Conservation (phyloP, 2,113 vertebrate species). For the Aspiorhynchus laticeps region DNA sequence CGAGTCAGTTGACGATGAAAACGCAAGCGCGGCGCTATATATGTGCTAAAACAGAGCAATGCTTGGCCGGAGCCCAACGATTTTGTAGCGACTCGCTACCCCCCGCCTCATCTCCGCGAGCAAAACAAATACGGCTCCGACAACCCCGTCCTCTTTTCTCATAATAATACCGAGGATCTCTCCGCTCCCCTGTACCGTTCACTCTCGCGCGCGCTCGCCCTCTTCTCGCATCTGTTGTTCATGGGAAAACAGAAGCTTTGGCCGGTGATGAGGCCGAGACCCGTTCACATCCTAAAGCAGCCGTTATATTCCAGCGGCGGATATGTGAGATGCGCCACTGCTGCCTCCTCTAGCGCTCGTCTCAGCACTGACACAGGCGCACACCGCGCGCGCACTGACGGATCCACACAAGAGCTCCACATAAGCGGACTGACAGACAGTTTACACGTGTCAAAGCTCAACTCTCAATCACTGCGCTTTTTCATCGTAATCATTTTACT, state of each 20-base stretch:
- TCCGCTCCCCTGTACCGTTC: slow-evolving; percentile 11
- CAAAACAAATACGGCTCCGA: slow-evolving; percentile 71
- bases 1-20: slow-evolving; percentile 56
- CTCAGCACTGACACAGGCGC: slow-evolving; percentile 22
- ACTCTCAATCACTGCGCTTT: background rate
- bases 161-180: slow-evolving; percentile 52
- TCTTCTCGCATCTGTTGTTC: slow-evolving; percentile 18
- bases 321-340: slow-evolving; percentile 44
- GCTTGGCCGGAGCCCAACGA: slow-evolving; percentile 76
- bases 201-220: background rate
- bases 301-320: slow-evolving; percentile 23
- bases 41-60: slow-evolving; percentile 69
- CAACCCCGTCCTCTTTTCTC: slow-evolving; percentile 61
- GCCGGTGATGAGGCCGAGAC: slow-evolving; percentile 12
- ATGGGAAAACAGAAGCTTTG: slow-evolving; percentile 50
- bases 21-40: slow-evolving; percentile 58
- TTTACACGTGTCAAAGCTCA: background rate
- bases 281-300: slow-evolving; percentile 43
- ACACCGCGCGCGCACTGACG: background rate
- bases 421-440: background rate
- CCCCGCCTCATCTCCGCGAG: slow-evolving; percentile 71
- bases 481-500: background rate
- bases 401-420: background rate
- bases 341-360: slow-evolving; percentile 7
- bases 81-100: slow-evolving; percentile 72